phyloP scores from a whole-genome alignment of 2,797 vertebrate genomes.

The Phyllotis vaccarum region DNA sequence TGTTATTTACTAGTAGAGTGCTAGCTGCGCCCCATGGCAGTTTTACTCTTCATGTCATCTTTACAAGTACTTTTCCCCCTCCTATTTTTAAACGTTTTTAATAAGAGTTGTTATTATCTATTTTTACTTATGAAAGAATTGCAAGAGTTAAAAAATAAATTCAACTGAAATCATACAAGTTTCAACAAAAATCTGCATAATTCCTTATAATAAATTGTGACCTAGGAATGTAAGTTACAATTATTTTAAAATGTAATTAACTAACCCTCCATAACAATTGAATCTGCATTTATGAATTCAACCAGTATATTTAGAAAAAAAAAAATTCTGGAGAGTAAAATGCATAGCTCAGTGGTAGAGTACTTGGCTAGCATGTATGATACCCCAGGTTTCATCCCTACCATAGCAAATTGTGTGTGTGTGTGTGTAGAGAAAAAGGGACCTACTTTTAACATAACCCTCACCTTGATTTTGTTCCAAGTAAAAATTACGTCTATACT shows the following conservation, averaged over 20 bases:
- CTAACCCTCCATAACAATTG: not conserved
- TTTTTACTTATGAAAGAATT: not conserved
- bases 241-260: conserved; percentile 37
- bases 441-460: not conserved
- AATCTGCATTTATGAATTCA: not conserved
- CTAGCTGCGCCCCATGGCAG: not conserved
- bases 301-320: not conserved
- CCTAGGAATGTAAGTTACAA: not conserved
- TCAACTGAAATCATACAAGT: not conserved
- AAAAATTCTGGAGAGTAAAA: not conserved
- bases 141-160: not conserved
- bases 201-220: not conserved
- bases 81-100: not conserved
- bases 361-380: not conserved
- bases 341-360: not conserved
- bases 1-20: not conserved
- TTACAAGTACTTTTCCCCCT: not conserved
- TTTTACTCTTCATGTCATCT: not conserved
- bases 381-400: not conserved
- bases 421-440: not conserved
- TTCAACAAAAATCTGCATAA: not conserved
- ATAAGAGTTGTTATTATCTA: not conserved
- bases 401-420: not conserved
- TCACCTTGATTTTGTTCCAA: not conserved
- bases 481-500: not conserved